A percentile compares a stretch with the other conserved stretches of the same genome.
phyloP scores from a whole-genome alignment of 2,888 invertebrate genomes.

The Yponomeuta malinellus region DNA sequence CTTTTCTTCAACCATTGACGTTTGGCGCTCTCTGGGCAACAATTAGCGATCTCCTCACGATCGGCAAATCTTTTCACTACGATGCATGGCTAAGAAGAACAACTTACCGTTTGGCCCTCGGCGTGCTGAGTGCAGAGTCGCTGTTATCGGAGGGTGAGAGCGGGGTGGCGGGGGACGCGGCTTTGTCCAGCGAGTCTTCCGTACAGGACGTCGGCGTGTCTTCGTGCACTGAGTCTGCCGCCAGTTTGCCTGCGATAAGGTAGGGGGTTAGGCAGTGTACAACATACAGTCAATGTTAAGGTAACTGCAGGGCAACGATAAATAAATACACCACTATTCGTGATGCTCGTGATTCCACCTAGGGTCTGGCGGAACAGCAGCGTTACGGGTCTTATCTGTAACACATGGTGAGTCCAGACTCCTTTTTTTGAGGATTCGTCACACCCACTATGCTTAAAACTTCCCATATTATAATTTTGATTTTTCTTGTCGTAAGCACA shows the following conservation, averaged over 20 bases:
- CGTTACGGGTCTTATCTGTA: too few relatives aligned
- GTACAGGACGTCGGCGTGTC: slow-evolving; percentile 83
- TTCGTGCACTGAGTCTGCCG: slow-evolving; percentile 79
- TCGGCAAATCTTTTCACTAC: too few relatives aligned
- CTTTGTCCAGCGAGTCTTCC: slow-evolving; percentile 83
- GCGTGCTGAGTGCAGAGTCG: slow-evolving; percentile 68
- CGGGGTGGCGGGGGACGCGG: slow-evolving; percentile 63
- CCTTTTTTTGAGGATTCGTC: too few relatives aligned
- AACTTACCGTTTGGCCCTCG: slow-evolving; percentile 67
- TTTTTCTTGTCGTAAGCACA: too few relatives aligned
- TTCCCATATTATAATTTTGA: too few relatives aligned
- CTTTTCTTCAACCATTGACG: too few relatives aligned
- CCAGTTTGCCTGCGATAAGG: slow-evolving; percentile 55
- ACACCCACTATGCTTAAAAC: too few relatives aligned
- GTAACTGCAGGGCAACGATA: slow-evolving; percentile 20
- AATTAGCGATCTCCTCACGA: too few relatives aligned
- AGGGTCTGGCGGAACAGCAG: too few relatives aligned
- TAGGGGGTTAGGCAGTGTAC: slow-evolving; percentile 9
- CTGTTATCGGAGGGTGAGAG: slow-evolving; percentile 68
- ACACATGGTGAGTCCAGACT: too few relatives aligned
- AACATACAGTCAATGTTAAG: neutral
- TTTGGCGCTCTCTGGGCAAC: too few relatives aligned
- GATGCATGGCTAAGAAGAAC: neutral
- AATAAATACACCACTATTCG: slow-evolving; percentile 4
- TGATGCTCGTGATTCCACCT: too few relatives aligned